Percentiles rank a stretch among this genome's conserved stretches.
phyloP scores from a whole-genome alignment of 2,797 vertebrate species.

The Bufotes viridis region DNA sequence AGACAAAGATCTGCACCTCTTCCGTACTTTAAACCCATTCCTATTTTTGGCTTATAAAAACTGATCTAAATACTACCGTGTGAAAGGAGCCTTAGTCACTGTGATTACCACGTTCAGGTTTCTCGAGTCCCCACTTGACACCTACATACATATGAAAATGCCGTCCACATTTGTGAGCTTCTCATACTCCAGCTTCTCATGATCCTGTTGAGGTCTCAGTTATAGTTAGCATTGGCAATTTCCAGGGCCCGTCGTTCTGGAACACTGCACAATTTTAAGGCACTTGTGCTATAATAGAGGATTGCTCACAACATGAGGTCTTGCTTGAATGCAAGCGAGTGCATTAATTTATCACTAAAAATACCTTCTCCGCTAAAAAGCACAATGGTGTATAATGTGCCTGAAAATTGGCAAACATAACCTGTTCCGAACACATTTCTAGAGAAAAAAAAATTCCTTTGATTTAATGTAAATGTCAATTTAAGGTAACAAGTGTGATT shows the following conservation, averaged over 20 bases:
- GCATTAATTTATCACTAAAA: constrained; percentile 48
- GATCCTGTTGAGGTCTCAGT: constrained; percentile 18
- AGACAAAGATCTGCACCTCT: neutral
- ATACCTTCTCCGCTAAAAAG: constrained; percentile 42
- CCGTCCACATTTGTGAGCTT: constrained; percentile 2
- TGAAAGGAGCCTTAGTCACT: neutral
- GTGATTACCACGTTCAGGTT: neutral
- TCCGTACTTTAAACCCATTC: neutral
- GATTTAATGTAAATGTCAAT: constrained; percentile 50
- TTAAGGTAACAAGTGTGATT: constrained; percentile 38
- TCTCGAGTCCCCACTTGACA: neutral
- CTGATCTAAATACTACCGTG: neutral
- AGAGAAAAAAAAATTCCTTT: constrained; percentile 29
- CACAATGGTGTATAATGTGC: constrained; percentile 42
- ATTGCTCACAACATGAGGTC: constrained; percentile 41
- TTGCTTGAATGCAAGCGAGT: constrained; percentile 44
- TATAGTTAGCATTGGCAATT: constrained; percentile 28
- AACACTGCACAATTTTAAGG: constrained; percentile 50
- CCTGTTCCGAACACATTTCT: constrained; percentile 18
- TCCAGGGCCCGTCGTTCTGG: constrained; percentile 32
- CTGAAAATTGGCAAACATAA: constrained; percentile 44
- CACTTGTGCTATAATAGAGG: constrained; percentile 51
- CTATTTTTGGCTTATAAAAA: neutral
- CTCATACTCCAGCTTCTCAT: constrained; percentile 10
- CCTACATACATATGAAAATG: neutral